Evolutionary conservation across 2,888 invertebrate species (phyloP), one percentile per base, ranked within the genome.

Genomic region (Lasiommata megera): DNA sequence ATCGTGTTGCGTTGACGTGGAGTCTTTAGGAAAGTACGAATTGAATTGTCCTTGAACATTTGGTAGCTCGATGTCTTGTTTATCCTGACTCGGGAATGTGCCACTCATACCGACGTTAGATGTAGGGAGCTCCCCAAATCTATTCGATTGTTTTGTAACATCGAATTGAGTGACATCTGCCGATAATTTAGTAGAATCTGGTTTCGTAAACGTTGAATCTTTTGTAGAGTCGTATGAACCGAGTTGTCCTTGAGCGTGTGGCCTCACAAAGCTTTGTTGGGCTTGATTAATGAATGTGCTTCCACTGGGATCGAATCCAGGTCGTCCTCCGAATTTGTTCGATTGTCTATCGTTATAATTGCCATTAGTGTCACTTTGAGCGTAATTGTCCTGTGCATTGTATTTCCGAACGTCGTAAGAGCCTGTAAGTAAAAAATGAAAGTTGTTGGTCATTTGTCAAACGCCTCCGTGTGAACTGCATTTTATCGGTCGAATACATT

Each of bases 351-450:
- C 67, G 73, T 83, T 82, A 75, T 79, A 74, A 69, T 72, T 73
- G 44, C 63, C 68, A 70, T 67, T 73, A 64, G 67, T 60, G 64
- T 65, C 77, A 66, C 70, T 76, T 70, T 79, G 78, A 64, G 79
- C 71, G 73, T 84, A 80, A 79, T 84, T 82, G 66, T 72, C 84
- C 38, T 72, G 84, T 41, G 74, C 72, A 82, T 89, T 88, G 80
- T 89, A 84, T 68, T 84, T 88, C 69, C 81, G 77, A 63, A 84
- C 79, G 63, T 87, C 81, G 76, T 89, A 89, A 60, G 88, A 84
- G 79, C 89, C 90, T 90, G 87, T 71, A 84, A 89, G 82, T 82
- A 80, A 85, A 87, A 80, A 89, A 88, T 65, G 87, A 89, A 89
- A 90, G 87, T 84, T 77, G 74, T 76, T 56, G 71, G 71, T 74